A percentile compares a stretch with the other conserved stretches of the same genome.
Conservation (phyloP, 1,140 invertebrate species). For the Thaumatotibia leucotreta region DNA sequence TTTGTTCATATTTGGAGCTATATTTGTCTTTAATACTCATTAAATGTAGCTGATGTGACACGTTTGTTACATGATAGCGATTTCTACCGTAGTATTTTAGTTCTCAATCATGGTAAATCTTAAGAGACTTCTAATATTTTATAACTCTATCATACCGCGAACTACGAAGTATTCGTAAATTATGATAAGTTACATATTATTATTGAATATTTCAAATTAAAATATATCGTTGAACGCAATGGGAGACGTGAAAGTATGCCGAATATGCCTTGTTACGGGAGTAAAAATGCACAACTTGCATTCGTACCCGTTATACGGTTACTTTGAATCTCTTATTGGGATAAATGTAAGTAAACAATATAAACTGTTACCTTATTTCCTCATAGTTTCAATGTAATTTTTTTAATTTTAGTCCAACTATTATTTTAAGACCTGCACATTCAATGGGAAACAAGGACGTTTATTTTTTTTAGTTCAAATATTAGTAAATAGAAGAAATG, state of each 20-base stretch:
- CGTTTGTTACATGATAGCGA: background rate
- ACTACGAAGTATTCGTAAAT: slow-evolving; percentile 19
- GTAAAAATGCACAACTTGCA: slow-evolving; percentile 44
- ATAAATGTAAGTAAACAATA: slow-evolving; percentile 40
- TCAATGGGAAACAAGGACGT: too few relatives aligned
- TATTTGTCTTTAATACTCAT: background rate
- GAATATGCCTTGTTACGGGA: slow-evolving; percentile 47
- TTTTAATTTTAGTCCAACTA: too few relatives aligned
- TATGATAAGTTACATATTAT: background rate
- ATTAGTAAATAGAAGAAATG: too few relatives aligned
- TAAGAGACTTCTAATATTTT: slow-evolving; percentile 55
- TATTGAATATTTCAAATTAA: too few relatives aligned
- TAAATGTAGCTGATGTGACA: background rate
- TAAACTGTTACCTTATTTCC: background rate
- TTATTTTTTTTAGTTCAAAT: too few relatives aligned
- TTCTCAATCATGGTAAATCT: slow-evolving; percentile 7
- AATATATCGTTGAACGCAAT: slow-evolving; percentile 20
- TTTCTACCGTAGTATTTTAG: background rate
- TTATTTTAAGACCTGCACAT: too few relatives aligned
- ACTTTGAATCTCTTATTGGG: slow-evolving; percentile 47
- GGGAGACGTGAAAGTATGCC: slow-evolving; percentile 48
- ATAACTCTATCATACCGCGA: slow-evolving; percentile 57
- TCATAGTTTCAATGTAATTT: background rate
- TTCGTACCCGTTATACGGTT: slow-evolving; percentile 35
- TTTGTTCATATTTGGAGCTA: background rate